Conservation (phyloP, 2,888 invertebrate genomes). For the Campopleginae sp. region DNA sequence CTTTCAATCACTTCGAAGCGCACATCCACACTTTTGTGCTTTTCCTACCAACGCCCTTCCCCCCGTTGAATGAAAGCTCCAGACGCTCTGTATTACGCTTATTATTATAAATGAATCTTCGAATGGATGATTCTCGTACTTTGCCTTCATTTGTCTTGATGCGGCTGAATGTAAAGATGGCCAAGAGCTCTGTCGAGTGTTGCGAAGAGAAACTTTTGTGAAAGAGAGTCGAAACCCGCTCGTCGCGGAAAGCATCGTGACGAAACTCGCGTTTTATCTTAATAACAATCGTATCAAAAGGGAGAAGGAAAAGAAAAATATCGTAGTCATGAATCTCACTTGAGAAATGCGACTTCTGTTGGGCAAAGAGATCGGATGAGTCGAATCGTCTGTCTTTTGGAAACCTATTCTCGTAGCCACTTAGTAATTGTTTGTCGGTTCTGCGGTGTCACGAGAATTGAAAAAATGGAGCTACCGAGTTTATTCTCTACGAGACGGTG, state of each 20-base stretch:
- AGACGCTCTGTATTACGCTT: conserved; percentile 40
- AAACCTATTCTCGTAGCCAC: conserved; percentile 26
- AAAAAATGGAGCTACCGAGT: neutral
- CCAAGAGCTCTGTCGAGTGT: conserved; percentile 16
- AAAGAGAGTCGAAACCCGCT: conserved; percentile 21
- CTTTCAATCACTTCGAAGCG: conserved; percentile 59
- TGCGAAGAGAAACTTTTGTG: conserved; percentile 22
- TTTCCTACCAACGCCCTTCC: neutral
- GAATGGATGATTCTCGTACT: conserved; percentile 54
- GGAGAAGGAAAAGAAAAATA: neutral
- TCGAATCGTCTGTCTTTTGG: conserved; percentile 20
- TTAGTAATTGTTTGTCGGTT: conserved; percentile 53
- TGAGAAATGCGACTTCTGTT: conserved; percentile 20
- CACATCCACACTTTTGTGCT: conserved; percentile 13
- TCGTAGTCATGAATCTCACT: conserved; percentile 13
- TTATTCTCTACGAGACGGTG: neutral
- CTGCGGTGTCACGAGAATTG: conserved; percentile 17
- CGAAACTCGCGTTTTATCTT: conserved; percentile 38
- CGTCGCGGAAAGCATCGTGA: conserved; percentile 12
- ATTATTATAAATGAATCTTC: conserved; percentile 56
- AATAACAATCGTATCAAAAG: conserved; percentile 37
- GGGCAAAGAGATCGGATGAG: conserved; percentile 1
- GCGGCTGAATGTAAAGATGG: neutral
- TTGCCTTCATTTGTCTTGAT: conserved; percentile 41
- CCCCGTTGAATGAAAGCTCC: conserved; percentile 30